Evolutionary conservation across 2,888 invertebrate genomes (phyloP).

Genomic region (Julus scanicus): DNA sequence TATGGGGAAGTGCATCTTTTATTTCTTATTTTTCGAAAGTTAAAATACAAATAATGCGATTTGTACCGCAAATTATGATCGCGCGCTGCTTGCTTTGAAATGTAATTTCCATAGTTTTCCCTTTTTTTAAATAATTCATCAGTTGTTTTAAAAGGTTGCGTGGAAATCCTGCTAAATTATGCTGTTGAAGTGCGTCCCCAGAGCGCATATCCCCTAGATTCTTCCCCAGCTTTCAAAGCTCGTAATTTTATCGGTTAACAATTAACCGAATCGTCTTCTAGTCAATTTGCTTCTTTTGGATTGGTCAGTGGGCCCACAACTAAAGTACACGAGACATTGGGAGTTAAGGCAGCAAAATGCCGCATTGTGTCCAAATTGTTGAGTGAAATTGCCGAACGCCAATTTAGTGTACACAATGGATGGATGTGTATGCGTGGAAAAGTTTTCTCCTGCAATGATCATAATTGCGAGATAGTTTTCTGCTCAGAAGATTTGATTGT

Average conservation of each 20-base stretch:
- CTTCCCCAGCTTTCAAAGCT: neutral
- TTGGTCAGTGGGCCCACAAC: neutral
- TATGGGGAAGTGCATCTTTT: neutral
- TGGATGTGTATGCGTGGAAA: conserved; percentile 8
- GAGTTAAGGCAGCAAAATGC: conserved; percentile 5
- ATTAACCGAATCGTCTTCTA: conserved; percentile 35
- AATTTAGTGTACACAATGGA: conserved; percentile 42
- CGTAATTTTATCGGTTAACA: conserved; percentile 30
- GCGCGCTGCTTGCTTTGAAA: no score
- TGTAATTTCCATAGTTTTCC: no score
- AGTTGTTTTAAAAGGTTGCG: no score
- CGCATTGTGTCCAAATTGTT: conserved; percentile 35
- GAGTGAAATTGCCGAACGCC: conserved; percentile 8
- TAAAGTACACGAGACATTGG: neutral
- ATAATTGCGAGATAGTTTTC: conserved; percentile 39
- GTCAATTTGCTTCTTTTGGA: conserved; percentile 20
- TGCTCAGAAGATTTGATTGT: conserved; percentile 32
- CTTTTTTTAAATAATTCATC: no score
- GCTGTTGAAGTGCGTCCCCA: no score
- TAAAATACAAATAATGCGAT: no score
- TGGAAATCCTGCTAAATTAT: no score
- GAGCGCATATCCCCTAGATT: neutral
- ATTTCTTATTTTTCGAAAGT: neutral
- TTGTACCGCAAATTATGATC: no score
- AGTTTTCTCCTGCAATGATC: conserved; percentile 32